These are phyloP conservation scores for Hyla sarda DNA, from an alignment of 2,113 vertebrate genomes.

Conservation along the genomic window DNA sequence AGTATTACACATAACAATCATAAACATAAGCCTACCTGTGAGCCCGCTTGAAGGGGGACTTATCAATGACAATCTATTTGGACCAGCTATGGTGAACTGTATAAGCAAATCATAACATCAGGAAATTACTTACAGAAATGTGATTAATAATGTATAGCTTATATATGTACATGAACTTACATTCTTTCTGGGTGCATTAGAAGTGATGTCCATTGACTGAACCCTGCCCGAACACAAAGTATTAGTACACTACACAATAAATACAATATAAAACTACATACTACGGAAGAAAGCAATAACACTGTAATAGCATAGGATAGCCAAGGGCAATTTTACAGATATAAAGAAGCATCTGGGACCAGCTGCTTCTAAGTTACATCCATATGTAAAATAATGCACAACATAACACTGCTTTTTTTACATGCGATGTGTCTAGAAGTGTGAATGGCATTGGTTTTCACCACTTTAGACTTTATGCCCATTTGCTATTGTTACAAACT, in stretches of 20 bases:
- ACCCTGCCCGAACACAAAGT: neutral
- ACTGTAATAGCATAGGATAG: neutral
- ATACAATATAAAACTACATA: neutral
- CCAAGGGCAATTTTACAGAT: neutral
- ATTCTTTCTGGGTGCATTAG: neutral
- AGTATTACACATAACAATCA: neutral
- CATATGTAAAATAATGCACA: neutral
- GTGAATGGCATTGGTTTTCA: too few relatives aligned
- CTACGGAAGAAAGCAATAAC: neutral
- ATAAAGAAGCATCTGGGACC: neutral
- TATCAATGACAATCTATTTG: slow-evolving; percentile 39
- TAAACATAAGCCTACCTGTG: slow-evolving; percentile 3
- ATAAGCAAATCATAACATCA: neutral
- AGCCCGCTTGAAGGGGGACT: neutral
- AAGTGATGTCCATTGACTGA: neutral
- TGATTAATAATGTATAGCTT: too few relatives aligned
- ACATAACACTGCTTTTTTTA: neutral
- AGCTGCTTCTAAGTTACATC: neutral
- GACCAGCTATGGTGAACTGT: slow-evolving; percentile 13
- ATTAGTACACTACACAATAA: neutral
- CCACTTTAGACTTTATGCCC: too few relatives aligned
- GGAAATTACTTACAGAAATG: neutral
- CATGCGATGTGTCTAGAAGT: neutral
- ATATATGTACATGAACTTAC: neutral
- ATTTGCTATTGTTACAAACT: too few relatives aligned